A percentile compares a stretch with the other conserved stretches of the same genome.
These are phyloP conservation scores for Leuciscus idus DNA, from an alignment of 2,113 vertebrate genomes.

Conservation along the genomic window DNA sequence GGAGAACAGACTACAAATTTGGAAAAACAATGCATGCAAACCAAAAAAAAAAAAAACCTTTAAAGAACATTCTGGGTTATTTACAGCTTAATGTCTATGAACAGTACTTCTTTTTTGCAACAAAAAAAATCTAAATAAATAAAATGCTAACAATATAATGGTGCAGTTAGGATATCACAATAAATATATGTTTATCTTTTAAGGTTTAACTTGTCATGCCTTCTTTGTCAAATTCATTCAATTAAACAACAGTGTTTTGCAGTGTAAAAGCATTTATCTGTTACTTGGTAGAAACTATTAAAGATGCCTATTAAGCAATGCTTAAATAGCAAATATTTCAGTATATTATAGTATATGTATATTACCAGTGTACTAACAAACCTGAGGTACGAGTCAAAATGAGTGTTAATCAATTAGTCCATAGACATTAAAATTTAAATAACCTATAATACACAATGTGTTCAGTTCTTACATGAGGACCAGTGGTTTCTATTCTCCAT, in stretches of 20 bases:
- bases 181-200: background rate
- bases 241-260: background rate
- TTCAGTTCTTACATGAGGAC: conserved; percentile 1
- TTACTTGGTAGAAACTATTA: background rate
- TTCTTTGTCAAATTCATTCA: background rate
- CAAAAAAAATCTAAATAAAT: background rate
- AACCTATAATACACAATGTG: background rate
- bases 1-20: background rate
- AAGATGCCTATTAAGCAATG: background rate
- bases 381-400: background rate
- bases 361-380: background rate
- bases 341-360: background rate
- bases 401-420: background rate
- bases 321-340: background rate
- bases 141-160: background rate
- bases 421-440: background rate
- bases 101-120: background rate
- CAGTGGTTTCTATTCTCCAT: background rate
- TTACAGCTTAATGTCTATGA: background rate
- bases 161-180: background rate
- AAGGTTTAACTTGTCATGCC: background rate
- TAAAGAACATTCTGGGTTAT: background rate
- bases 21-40: background rate
- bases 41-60: too few species aligned
- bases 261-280: background rate